These are phyloP conservation scores for Thaleichthys pacificus DNA, from an alignment of 2,797 vertebrate species.

Conservation along the genomic window DNA sequence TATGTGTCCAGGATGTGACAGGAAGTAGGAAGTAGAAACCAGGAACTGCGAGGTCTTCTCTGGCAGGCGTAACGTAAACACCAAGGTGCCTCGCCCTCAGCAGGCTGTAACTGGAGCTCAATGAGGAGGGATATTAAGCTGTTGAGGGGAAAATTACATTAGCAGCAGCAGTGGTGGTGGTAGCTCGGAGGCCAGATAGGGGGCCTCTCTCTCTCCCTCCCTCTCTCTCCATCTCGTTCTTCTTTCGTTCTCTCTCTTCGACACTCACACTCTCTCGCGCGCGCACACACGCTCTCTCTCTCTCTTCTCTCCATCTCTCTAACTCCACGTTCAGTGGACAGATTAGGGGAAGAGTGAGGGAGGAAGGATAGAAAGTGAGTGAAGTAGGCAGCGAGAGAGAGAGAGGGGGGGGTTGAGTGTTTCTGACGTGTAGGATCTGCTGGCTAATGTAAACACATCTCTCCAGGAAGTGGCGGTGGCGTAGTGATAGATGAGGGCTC, in stretches of 20 bases:
- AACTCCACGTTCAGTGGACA: background rate
- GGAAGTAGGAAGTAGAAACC: background rate
- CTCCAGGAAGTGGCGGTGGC: constrained; percentile 60
- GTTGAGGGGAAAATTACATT: constrained; percentile 50
- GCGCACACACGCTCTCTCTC: background rate
- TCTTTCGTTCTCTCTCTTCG: background rate
- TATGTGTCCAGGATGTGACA: too few relatives aligned
- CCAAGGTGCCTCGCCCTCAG: constrained; percentile 34
- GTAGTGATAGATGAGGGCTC: constrained; percentile 66
- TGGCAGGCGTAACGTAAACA: constrained; percentile 51
- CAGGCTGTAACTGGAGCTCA: constrained; percentile 46
- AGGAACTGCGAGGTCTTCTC: constrained; percentile 20
- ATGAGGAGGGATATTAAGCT: constrained; percentile 48
- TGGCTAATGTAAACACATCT: constrained; percentile 65
- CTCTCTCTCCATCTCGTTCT: background rate
- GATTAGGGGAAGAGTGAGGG: constrained; percentile 6
- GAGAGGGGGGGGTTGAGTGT: constrained; percentile 34
- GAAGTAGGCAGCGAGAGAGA: background rate
- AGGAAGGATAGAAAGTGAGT: constrained; percentile 1
- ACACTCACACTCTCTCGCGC: too few relatives aligned
- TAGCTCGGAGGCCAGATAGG: constrained; percentile 18
- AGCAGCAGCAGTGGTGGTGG: constrained; percentile 40
- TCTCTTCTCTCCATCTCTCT: background rate
- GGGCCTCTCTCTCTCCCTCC: background rate
- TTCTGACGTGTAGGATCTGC: constrained; percentile 57